A percentile compares a stretch with the other conserved stretches of the same genome.
Conservation (phyloP, 2,888 invertebrate genomes). For the Ecliptopera silaceata region DNA sequence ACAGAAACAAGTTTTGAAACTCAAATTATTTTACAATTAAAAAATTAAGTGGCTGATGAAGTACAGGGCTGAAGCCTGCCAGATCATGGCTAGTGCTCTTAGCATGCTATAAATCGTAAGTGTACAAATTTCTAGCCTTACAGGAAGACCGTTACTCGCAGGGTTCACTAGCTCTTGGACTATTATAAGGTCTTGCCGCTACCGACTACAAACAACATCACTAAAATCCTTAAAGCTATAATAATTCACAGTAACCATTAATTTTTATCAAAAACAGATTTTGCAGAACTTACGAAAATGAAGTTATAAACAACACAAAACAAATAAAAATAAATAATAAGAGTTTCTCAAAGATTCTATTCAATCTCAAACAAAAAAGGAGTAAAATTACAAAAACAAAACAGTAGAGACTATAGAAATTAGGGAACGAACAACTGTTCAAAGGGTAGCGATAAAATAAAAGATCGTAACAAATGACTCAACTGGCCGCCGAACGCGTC, state of each 20-base stretch:
- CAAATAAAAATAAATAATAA: background rate
- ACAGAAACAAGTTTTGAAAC: too few relatives aligned
- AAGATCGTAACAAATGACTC: slow-evolving; percentile 72
- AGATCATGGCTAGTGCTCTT: too few relatives aligned
- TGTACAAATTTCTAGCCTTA: too few relatives aligned
- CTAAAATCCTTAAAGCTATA: background rate
- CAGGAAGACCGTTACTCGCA: too few relatives aligned
- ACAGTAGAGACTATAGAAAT: slow-evolving; percentile 37
- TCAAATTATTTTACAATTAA: too few relatives aligned
- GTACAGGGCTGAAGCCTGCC: too few relatives aligned
- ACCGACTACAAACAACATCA: slow-evolving; percentile 2
- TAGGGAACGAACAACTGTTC: slow-evolving; percentile 46
- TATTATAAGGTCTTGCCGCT: slow-evolving; percentile 33
- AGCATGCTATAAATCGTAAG: too few relatives aligned
- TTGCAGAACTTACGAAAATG: too few relatives aligned
- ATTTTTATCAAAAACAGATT: background rate
- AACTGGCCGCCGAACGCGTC: slow-evolving; percentile 69
- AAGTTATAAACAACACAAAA: background rate
- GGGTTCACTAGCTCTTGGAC: too few relatives aligned
- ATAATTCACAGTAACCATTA: too few relatives aligned
- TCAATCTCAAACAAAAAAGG: slow-evolving; percentile 13
- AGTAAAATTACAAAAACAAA: slow-evolving; percentile 27
- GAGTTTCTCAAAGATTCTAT: slow-evolving; percentile 7
- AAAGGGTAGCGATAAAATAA: slow-evolving; percentile 64
- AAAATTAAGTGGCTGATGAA: too few relatives aligned